Percentiles rank a stretch among this genome's conserved stretches.
These are phyloP conservation scores for Caracal caracal DNA, from an alignment of 2,113 vertebrate species.

Conservation along the genomic window DNA sequence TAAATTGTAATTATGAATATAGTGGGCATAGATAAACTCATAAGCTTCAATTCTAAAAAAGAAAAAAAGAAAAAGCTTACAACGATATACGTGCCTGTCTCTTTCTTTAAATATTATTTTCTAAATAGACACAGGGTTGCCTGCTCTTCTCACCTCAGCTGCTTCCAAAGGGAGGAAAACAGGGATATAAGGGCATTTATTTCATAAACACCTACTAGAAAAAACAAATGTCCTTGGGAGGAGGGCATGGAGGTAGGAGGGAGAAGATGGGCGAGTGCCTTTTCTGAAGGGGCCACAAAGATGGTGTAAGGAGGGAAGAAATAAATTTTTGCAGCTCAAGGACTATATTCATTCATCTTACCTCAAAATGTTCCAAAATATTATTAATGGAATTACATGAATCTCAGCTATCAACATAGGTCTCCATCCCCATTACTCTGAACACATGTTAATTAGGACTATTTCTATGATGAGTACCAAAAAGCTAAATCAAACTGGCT, in stretches of 20 bases:
- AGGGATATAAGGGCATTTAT: neutral
- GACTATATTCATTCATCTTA: neutral
- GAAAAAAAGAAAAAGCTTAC: constrained; percentile 87
- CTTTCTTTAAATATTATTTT: constrained; percentile 75
- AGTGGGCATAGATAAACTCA: constrained; percentile 89
- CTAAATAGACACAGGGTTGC: neutral
- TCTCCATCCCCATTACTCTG: neutral
- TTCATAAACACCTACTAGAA: neutral
- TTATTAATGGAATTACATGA: neutral
- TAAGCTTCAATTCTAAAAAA: constrained; percentile 89
- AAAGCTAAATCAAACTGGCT: neutral
- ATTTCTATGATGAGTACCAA: neutral
- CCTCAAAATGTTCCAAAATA: constrained; percentile 22
- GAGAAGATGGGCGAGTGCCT: no score
- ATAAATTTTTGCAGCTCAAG: neutral
- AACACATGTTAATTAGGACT: neutral
- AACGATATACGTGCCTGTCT: constrained; percentile 81
- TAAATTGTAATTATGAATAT: constrained; percentile 91
- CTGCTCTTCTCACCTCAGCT: neutral
- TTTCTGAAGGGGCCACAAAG: neutral
- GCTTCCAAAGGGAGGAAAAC: neutral
- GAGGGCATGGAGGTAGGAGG: no score
- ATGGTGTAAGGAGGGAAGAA: neutral
- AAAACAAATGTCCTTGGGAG: neutral
- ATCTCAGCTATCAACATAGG: neutral